Evolutionary conservation across 64 coral and sea anemone genomes (phyloP).

Genomic region (Acropora tenuis): DNA sequence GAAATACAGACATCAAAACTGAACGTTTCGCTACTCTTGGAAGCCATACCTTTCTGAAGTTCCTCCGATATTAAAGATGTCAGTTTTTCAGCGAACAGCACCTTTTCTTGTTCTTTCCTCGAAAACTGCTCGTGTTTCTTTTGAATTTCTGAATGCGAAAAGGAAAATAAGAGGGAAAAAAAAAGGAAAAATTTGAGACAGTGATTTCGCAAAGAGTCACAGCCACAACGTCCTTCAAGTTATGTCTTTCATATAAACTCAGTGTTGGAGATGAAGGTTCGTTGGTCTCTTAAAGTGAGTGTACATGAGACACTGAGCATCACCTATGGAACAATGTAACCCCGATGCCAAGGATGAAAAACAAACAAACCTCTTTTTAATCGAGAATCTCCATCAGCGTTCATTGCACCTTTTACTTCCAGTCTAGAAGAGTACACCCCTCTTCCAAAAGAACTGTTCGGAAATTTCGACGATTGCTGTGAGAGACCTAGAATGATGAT

Average conservation of each 20-base stretch:
- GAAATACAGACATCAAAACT: too few relatives aligned
- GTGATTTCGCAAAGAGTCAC: too few relatives aligned
- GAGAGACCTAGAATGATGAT: neutral
- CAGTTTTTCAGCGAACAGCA: conserved; percentile 19
- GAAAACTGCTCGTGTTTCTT: conserved; percentile 20
- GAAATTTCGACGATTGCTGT: neutral
- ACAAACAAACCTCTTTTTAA: conserved; percentile 8
- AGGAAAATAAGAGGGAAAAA: too few relatives aligned
- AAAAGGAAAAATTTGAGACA: too few relatives aligned
- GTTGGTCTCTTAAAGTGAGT: too few relatives aligned
- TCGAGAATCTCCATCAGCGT: conserved; percentile 11
- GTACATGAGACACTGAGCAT: too few relatives aligned
- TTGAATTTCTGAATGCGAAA: conserved; percentile 13
- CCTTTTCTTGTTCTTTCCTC: conserved; percentile 32
- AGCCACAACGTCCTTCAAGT: too few relatives aligned
- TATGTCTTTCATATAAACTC: too few relatives aligned
- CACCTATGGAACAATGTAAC: neutral
- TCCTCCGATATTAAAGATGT: conserved; percentile 47
- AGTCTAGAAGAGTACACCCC: neutral
- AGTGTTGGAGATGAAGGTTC: too few relatives aligned
- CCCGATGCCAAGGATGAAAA: neutral
- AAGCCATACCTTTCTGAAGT: conserved; percentile 43
- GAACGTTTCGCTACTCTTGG: too few relatives aligned
- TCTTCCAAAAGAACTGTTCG: neutral
- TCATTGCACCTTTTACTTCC: conserved; percentile 1